Evolutionary conservation across 2,113 vertebrate genomes (phyloP), one percentile per base, ranked within the genome.

Genomic region (Periophthalmus modestus): DNA sequence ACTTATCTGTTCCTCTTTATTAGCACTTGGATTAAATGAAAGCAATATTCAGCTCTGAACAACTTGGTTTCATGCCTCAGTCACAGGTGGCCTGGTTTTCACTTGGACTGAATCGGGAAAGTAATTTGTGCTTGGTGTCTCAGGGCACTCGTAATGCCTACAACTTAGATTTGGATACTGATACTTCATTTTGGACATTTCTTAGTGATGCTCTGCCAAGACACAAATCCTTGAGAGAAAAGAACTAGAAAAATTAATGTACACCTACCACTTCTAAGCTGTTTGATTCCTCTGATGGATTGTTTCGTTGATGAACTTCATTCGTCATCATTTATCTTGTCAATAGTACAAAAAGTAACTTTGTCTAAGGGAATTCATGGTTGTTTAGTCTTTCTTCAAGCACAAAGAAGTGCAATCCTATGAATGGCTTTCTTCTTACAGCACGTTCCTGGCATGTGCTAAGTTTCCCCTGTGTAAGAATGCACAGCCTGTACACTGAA

Each of bases 41-140:
- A 61, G 47, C 73, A 62, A 71, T 9, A 28, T 2, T 16, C 4
- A 21, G 39, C 68, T 16, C 2, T 11, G 11, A 75, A 58, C 71
- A 68, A 43, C 61, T 18, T 11, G 63, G 50, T 47, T 82, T 59
- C 16, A 24, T 55, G 36, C 50, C 78, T 75, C 19, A 54, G 28
- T 76, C 73, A 69, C 78, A 87, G 80, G 84, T 89, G 83, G 85
- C 28, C 65, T 73, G 36, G 6, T 50, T 76, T 78, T 76, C 48
- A 58, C 23, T 65, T 68, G 36, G 65, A 70, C 71, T 75, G 39
- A 0, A 36, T 69, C 11, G 21, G 12, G 10, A 13, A 59, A 59
- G 57, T 28, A 59, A 59, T 59, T 23, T 59, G 57, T 59, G 57
- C 57, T 59, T 59, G 57, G 6, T 23, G 21, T 59, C n/a, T 59